A percentile compares a stretch with the other conserved stretches of the same genome.
Evolutionary conservation across 2,113 vertebrate genomes (phyloP).

Genomic region (Polypterus senegalus): DNA sequence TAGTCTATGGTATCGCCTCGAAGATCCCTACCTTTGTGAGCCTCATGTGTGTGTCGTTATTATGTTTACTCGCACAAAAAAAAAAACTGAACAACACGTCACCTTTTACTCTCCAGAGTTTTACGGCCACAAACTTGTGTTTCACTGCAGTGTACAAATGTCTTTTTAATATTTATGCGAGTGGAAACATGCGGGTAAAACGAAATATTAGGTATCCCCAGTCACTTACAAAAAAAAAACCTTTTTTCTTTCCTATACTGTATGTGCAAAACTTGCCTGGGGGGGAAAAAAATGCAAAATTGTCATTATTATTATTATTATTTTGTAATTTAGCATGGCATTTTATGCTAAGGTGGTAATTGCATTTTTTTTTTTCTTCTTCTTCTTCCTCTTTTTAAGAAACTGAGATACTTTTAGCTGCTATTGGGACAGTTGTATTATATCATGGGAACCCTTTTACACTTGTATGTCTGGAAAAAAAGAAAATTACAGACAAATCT

Average conservation of each 20-base stretch:
- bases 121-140: conserved; percentile 64
- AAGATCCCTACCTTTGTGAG: too few species aligned
- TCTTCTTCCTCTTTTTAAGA: background rate
- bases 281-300: conserved; percentile 37
- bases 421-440: conserved; percentile 87
- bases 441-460: conserved; percentile 69
- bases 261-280: conserved; percentile 49
- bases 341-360: conserved; percentile 33
- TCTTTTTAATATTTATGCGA: conserved; percentile 93
- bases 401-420: conserved; percentile 75
- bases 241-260: conserved; percentile 59
- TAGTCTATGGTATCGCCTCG: too few species aligned
- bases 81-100: too few species aligned
- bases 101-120: conserved; percentile 20
- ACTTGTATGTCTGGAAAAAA: conserved; percentile 64
- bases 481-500: conserved; percentile 75
- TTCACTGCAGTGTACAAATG: conserved; percentile 68
- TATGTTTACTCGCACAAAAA: background rate
- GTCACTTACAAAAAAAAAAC: conserved; percentile 34
- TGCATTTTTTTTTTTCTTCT: background rate
- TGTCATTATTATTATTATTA: too few species aligned
- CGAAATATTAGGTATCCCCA: conserved; percentile 49
- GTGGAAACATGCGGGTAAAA: conserved; percentile 93
- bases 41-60: too few species aligned
- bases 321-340: conserved; percentile 37